Evolutionary conservation across 1,140 invertebrate species (phyloP).

Genomic region (Yoshiicerus persimilis): DNA sequence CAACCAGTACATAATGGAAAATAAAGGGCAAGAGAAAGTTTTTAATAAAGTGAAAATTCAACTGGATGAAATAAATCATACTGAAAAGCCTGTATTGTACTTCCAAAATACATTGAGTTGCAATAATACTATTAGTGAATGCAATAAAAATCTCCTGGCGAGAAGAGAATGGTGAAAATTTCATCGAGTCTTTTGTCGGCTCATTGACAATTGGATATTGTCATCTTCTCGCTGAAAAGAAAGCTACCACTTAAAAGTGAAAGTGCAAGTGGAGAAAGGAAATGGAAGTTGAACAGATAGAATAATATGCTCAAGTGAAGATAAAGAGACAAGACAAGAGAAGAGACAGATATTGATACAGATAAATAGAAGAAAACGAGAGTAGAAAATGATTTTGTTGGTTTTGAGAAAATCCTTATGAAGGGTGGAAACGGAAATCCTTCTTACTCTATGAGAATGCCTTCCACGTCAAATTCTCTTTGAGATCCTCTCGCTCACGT

Average conservation of each 20-base stretch:
- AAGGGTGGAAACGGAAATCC: conserved; percentile 21
- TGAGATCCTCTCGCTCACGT: conserved; percentile 10
- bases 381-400: conserved; percentile 9
- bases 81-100: background rate
- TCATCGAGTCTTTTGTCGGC: background rate
- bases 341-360: background rate
- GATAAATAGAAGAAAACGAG: background rate
- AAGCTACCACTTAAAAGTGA: background rate
- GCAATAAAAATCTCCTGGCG: background rate
- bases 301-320: background rate
- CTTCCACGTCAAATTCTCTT: conserved; percentile 19
- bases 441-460: conserved; percentile 22
- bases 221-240: background rate
- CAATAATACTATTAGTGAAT: background rate
- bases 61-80: background rate
- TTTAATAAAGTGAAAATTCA: background rate
- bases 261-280: conserved; percentile 15
- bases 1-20: background rate
- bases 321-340: conserved; percentile 4
- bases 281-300: conserved; percentile 4
- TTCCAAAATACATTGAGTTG: background rate
- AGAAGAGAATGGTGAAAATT: background rate
- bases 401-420: background rate
- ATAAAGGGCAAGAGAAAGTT: background rate
- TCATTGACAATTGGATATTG: background rate